Base-by-base conservation (phyloP, 2,888 invertebrate species). In the Catocala sponsa region DNA sequence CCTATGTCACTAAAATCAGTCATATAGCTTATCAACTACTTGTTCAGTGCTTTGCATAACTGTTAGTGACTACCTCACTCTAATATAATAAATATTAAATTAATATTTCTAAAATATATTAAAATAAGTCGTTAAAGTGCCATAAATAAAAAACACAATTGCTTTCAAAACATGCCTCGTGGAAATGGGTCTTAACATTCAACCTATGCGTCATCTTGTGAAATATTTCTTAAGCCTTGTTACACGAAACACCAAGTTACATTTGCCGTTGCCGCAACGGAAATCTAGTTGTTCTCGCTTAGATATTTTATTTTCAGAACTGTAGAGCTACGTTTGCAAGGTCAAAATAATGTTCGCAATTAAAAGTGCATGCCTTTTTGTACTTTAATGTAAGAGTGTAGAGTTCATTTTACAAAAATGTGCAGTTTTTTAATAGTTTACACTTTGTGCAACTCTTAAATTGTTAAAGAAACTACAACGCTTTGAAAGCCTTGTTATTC, bases 191-290 rank as follows among this genome's bases (percentile, higher is more conserved):
- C 33, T 33, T 13, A 7, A 10, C 35, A 48, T 44, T 74, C 49
- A 53, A 63, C 48, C 60, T 59, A 52, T 51, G 56, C 46, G 15
- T n/a, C 35, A 51, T 44, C n/a, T 35, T 56, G 10, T 63, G 48
- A 70, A 74, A 57, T 52, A 63, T 52, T 58, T 49, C 42, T 50
- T 35, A 5, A 32, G 32, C 32, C 50, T 50, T 50, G 50, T 50
- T 50, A 50, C 13, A 38, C 25, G 9, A 33, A 15, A 12, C 11
- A 38, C 15, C 12, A 25, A 35, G n/a, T 48, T 52, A 43, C 25
- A 43, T 55, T 57, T 25, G 51, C 9, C 9, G 49, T 0, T 2
- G 33, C 6, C 7, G 13, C 4, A 38, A 10, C 35, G 35, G 44
- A 25, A 44, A 12, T 44, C 12, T 6, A 15, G 15, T 55, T 55